A percentile compares a stretch with the other conserved stretches of the same genome.
These are phyloP conservation scores for Mongoloraphidia duomilia DNA, from an alignment of 2,888 invertebrate genomes.

Conservation along the genomic window DNA sequence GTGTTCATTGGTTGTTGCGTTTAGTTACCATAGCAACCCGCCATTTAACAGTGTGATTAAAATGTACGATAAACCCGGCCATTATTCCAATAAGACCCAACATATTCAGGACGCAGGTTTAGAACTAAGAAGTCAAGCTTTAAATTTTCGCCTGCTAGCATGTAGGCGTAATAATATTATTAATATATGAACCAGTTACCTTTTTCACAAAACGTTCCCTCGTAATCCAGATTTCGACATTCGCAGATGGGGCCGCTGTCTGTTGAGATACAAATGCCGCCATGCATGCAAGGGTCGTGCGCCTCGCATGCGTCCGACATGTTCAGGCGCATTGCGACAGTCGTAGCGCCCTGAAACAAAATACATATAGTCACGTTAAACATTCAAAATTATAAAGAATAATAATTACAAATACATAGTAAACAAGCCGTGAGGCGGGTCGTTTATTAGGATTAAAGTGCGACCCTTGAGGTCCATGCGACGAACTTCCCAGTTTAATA, in stretches of 20 bases:
- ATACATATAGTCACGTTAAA: background rate
- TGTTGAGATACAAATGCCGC: slow-evolving; percentile 90
- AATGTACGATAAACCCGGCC: too few species aligned
- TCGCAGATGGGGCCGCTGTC: slow-evolving; percentile 92
- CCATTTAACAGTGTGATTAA: too few species aligned
- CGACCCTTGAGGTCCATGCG: too few species aligned
- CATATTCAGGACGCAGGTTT: too few species aligned
- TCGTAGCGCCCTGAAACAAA: slow-evolving; percentile 1
- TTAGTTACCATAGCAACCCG: too few species aligned
- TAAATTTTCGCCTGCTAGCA: background rate
- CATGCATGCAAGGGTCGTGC: slow-evolving; percentile 85
- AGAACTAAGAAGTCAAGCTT: background rate
- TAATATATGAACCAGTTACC: slow-evolving; percentile 39
- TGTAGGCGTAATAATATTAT: background rate
- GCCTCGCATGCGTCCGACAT: slow-evolving; percentile 75
- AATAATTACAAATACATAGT: too few species aligned
- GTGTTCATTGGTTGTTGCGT: too few species aligned
- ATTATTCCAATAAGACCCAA: too few species aligned
- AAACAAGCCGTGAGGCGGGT: too few species aligned
- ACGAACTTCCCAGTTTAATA: too few species aligned
- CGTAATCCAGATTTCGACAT: slow-evolving; percentile 83
- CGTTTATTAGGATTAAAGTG: too few species aligned
- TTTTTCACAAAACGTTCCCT: slow-evolving; percentile 88
- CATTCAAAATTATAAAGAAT: background rate
- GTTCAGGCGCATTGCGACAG: background rate